Base-by-base conservation (phyloP, 2,113 vertebrate species). In the Electrona antarctica region DNA sequence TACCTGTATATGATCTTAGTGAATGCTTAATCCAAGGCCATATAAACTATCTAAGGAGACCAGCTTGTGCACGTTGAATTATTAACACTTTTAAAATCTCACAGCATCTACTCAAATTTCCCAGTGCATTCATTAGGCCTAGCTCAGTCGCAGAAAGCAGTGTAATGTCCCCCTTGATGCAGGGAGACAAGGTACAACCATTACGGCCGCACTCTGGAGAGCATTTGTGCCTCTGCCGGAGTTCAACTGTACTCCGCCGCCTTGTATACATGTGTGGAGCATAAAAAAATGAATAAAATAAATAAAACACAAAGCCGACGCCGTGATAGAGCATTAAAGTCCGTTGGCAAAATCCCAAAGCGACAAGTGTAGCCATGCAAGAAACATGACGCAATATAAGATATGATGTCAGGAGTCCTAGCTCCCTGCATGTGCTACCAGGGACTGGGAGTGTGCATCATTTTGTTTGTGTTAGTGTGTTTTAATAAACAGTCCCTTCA, bases 111-210 rank as follows among this genome's bases (percentile, higher is more conserved):
- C 64, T 60, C 70, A 64, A 83, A 79, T 79, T 85, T 81, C 66
- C 64, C 66, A 61, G 75, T 76, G 79, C 85, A 81, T 85, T 87
- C 84, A 90, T 91, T 87, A 85, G 82, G n/a, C 87, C 78, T 49
- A 62, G 62, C 77, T 70, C 29, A 64, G 63, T 62, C 69, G 10
- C 3, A 77, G 64, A 81, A 81, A 59, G 73, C 80, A 71, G 55
- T 80, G 68, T 60, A 82, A 79, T 62, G 78, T 76, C 29, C 56
- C 73, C 63, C 75, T 54, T 80, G 79, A 87, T 80, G 70, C 71
- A 80, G 63, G 74, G 68, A 76, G 73, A 82, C 84, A 82, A 75
- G 72, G 64, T 82, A 71, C 74, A 77, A 64, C 77, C 69, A 65
- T 81, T 85, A 65, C 73, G 69, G 69, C 60, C 50, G 67, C 58